Percentiles rank a stretch among this genome's conserved stretches.
phyloP scores from a whole-genome alignment of 1,140 invertebrate species.

The Nilaparvata lugens region DNA sequence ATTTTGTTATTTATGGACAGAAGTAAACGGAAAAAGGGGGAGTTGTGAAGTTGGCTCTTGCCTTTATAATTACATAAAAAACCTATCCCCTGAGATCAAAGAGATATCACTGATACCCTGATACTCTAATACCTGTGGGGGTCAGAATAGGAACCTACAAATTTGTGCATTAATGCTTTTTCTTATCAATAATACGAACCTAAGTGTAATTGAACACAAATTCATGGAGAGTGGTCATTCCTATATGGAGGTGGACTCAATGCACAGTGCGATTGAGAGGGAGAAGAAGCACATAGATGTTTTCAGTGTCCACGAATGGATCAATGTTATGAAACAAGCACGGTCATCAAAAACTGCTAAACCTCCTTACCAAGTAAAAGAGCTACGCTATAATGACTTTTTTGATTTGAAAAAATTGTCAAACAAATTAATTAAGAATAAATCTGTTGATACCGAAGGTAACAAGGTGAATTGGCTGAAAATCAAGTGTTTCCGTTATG shows the following conservation, averaged over 20 bases:
- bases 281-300: not conserved
- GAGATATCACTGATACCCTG: constrained; percentile 7
- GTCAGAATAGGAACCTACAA: constrained; percentile 18
- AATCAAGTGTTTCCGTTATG: not conserved
- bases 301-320: not conserved
- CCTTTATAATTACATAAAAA: constrained; percentile 8
- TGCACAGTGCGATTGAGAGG: constrained; percentile 24
- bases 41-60: constrained; percentile 14
- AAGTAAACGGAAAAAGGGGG: constrained; percentile 13
- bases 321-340: constrained; percentile 7
- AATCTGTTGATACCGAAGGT: not conserved
- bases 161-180: constrained; percentile 9
- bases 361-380: too few species aligned
- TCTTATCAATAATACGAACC: constrained; percentile 5
- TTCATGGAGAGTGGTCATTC: constrained; percentile 36
- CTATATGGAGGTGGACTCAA: constrained; percentile 37
- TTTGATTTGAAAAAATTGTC: too few species aligned
- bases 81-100: constrained; percentile 6
- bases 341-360: not conserved
- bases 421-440: not conserved
- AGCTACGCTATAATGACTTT: too few species aligned
- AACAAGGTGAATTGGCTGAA: not conserved
- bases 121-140: constrained; percentile 19
- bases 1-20: constrained; percentile 17
- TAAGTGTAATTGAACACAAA: constrained; percentile 25